Evolutionary conservation across 2,888 invertebrate genomes (phyloP), one percentile per base, ranked within the genome.

Genomic region (Acronicta aceris): DNA sequence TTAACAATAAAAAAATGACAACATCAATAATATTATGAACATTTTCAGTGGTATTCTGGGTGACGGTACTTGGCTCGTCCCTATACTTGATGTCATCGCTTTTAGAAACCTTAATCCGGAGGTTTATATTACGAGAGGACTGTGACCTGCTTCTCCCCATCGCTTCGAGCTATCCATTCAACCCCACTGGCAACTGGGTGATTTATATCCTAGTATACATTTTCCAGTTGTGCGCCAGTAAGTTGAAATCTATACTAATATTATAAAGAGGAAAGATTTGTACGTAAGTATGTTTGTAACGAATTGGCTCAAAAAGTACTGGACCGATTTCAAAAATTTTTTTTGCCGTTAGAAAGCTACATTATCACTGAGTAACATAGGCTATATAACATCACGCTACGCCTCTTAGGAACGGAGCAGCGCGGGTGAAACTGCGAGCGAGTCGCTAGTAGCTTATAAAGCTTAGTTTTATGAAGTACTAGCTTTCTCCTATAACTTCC

Each of bases 11-110:
- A 21, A 21, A 21, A 21, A 21, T 13, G 7, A 38, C 1, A n/a
- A 42, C 5, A 48, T 5, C 1, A 10, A 9, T 36, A 16, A 36
- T 6, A 13, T 48, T 30, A 49, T 40, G 38, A 41, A 3, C 30
- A 7, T 56, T 65, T 78, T 41, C 77, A 85, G 84, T 60, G 1
- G 56, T 33, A 21, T 76, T 71, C 63, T 78, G 68, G 74, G n/a
- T 73, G 2, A 13, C 65, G 13, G 42, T 69, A 5, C 3, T 58
- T 1, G 79, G 78, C 8, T 12, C 76, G 1, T 8, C 21, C 12
- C 78, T 74, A 56, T 83, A 80, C 49, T 30, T 82, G 5, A n/a
- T 74, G 2, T 56, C 71, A n/a, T 80, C 84, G 6, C 42, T 85
- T 49, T 16, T 79, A 10, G 78, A 79, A 61, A 81, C 78, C 13